Conservation (phyloP, 2,888 invertebrate genomes). For the Limulus polyphemus region DNA sequence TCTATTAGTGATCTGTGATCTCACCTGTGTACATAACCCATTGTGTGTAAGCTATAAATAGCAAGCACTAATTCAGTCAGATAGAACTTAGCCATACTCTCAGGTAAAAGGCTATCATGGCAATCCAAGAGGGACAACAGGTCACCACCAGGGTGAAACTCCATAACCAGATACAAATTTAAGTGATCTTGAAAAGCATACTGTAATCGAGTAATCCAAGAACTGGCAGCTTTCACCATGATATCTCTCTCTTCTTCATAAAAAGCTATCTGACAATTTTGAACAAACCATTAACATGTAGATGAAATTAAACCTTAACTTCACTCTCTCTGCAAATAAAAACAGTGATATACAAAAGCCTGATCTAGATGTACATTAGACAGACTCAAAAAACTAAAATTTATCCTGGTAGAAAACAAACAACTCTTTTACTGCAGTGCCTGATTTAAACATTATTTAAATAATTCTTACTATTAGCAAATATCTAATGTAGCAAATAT, state of each 20-base stretch:
- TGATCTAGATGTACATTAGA: too few species aligned
- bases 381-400: too few species aligned
- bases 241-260: conserved; percentile 68
- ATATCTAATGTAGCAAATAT: too few species aligned
- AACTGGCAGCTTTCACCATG: conserved; percentile 54
- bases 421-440: too few species aligned
- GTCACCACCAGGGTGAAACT: conserved; percentile 73
- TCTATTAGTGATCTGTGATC: too few species aligned
- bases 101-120: conserved; percentile 53
- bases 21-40: conserved; percentile 70
- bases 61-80: conserved; percentile 65
- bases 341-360: too few species aligned
- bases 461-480: too few species aligned
- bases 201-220: conserved; percentile 67
- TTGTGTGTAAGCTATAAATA: conserved; percentile 56
- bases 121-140: conserved; percentile 54
- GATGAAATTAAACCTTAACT: too few species aligned
- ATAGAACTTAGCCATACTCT: conserved; percentile 62
- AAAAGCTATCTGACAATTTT: conserved; percentile 44
- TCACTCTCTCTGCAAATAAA: too few species aligned
- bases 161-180: conserved; percentile 70
- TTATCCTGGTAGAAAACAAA: too few species aligned
- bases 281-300: too few species aligned
- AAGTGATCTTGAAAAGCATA: conserved; percentile 70
- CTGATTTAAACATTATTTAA: too few species aligned